Evolutionary conservation across 2,797 vertebrate species (phyloP).

Genomic region (Chelmon rostratus): DNA sequence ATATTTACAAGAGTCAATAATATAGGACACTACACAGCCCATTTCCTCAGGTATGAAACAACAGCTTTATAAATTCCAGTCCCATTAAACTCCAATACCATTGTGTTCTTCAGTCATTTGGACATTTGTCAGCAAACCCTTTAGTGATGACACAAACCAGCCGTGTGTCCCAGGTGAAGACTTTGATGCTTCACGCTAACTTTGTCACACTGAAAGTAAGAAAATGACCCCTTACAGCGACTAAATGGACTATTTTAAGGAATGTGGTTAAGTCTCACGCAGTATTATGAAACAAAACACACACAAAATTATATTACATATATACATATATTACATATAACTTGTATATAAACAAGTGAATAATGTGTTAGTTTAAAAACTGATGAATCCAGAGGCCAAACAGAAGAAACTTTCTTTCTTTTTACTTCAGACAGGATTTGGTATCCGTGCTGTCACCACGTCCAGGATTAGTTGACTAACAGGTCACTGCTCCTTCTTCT

Average conservation of each 20-base stretch:
- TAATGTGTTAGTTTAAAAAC: neutral
- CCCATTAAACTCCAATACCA: neutral
- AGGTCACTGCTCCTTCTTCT: neutral
- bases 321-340: neutral
- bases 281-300: neutral
- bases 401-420: neutral
- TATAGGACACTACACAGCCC: constrained; percentile 40
- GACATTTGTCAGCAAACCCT: neutral
- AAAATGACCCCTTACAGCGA: neutral
- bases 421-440: neutral
- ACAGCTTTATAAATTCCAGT: constrained; percentile 7
- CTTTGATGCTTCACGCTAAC: neutral
- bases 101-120: neutral
- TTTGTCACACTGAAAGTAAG: neutral
- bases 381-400: constrained; percentile 4
- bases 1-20: constrained; percentile 66
- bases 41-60: constrained; percentile 54
- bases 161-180: neutral
- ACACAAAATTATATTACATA: neutral
- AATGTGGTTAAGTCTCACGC: neutral
- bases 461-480: neutral
- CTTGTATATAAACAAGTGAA: neutral
- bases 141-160: neutral
- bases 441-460: neutral
- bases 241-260: neutral